Percentiles rank a stretch among this genome's conserved stretches.
These are phyloP conservation scores for Neoaliturus tenellus DNA, from an alignment of 2,888 invertebrate genomes.

Conservation along the genomic window DNA sequence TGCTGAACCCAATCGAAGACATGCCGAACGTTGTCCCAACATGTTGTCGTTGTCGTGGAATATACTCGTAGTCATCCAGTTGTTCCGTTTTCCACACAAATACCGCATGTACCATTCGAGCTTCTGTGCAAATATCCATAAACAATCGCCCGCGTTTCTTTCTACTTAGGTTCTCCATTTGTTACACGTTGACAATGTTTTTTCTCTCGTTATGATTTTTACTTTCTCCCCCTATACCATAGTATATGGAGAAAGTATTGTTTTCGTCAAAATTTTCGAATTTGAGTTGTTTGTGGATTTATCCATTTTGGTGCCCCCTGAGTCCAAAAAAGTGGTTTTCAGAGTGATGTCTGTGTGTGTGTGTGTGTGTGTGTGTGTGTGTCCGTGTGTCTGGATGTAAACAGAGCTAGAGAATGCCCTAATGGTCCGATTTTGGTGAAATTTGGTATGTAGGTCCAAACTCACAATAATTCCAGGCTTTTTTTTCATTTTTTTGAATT, in stretches of 20 bases:
- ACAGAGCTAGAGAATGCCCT: too few species aligned
- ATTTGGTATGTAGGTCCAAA: too few species aligned
- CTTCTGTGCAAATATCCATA: conserved; percentile 20
- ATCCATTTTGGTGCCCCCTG: too few species aligned
- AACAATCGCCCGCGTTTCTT: background rate
- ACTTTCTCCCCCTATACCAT: too few species aligned
- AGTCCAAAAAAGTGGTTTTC: too few species aligned
- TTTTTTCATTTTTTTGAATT: too few species aligned
- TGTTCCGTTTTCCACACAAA: background rate
- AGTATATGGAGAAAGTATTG: too few species aligned
- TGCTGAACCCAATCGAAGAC: background rate
- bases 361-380: background rate
- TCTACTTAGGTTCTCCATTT: background rate
- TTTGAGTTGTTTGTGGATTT: too few species aligned
- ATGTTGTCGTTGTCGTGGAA: background rate
- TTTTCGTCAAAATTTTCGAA: too few species aligned
- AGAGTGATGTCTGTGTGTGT: background rate
- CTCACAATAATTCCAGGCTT: too few species aligned
- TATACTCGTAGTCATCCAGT: background rate
- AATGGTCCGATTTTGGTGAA: too few species aligned
- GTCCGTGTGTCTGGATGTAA: background rate
- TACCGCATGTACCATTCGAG: background rate
- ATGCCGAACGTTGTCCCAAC: background rate
- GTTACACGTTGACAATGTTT: background rate
- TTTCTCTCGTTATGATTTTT: too few species aligned